Conservation (phyloP, 2,113 vertebrate species). For the Choloepus hoffmanni region DNA sequence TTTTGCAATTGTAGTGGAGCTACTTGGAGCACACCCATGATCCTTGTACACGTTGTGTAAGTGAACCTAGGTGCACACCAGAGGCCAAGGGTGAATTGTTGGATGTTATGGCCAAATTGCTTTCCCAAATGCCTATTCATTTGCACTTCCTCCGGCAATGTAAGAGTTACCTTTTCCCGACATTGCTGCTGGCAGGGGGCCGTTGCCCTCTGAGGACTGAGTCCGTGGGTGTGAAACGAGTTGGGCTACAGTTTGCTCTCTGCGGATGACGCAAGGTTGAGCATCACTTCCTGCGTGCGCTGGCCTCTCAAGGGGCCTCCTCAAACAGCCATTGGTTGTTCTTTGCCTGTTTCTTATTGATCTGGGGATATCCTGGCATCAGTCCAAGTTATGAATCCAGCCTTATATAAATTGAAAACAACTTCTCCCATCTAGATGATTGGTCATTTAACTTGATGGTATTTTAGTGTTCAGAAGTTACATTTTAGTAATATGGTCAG, state of each 20-base stretch:
- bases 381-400: neutral
- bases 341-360: neutral
- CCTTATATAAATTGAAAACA: neutral
- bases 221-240: fast-evolving
- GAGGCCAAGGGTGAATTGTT: too few relatives aligned
- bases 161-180: fast-evolving
- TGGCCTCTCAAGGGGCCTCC: fast-evolving
- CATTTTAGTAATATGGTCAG: neutral
- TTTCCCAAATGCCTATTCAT: neutral
- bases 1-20: fast-evolving
- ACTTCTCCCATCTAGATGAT: neutral
- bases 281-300: neutral
- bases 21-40: fast-evolving
- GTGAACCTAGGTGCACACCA: too few relatives aligned
- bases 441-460: neutral
- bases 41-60: neutral
- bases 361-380: too few relatives aligned
- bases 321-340: neutral
- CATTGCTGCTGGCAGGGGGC: fast-evolving
- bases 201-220: fast-evolving
- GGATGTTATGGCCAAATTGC: neutral
- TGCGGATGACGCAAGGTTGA: neutral
- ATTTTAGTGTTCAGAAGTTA: neutral
- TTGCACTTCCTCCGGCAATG: neutral
- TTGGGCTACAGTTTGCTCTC: neutral